These are phyloP conservation scores for Vombatus ursinus DNA, from an alignment of 2,113 vertebrate species.

Conservation along the genomic window DNA sequence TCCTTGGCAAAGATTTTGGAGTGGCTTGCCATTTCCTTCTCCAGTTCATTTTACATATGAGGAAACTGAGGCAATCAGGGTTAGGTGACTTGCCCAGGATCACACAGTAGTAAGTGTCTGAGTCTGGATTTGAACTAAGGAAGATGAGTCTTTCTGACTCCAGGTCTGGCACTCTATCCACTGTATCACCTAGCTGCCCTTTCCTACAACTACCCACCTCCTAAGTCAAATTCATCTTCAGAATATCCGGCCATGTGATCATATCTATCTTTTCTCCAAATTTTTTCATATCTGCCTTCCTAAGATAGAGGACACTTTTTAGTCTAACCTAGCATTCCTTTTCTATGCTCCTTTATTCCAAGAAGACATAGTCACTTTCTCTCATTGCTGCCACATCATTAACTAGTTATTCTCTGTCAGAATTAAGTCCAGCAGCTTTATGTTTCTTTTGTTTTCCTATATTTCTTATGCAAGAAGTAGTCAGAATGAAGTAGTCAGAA, in stretches of 20 bases:
- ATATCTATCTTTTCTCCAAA: background rate
- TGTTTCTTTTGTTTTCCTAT: background rate
- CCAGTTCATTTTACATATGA: background rate
- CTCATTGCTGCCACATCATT: background rate
- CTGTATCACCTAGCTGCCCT: background rate
- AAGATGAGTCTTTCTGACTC: background rate
- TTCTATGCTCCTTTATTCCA: background rate
- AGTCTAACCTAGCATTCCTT: background rate
- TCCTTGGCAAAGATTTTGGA: background rate
- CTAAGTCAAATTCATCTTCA: conserved; percentile 24
- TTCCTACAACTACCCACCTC: conserved; percentile 23
- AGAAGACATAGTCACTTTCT: background rate
- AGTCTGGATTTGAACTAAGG: background rate
- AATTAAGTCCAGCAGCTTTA: background rate
- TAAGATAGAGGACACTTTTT: background rate
- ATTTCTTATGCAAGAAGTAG: background rate
- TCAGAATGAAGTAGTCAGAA: background rate
- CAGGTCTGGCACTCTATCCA: background rate
- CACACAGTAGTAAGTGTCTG: too few relatives aligned
- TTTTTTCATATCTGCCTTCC: background rate
- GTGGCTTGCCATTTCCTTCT: background rate
- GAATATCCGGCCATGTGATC: background rate
- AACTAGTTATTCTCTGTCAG: background rate
- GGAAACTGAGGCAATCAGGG: background rate
- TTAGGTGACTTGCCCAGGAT: background rate